Evolutionary conservation across 2,888 invertebrate species (phyloP), one percentile per base, ranked within the genome.

Genomic region (Pollenia griseotomentosa): DNA sequence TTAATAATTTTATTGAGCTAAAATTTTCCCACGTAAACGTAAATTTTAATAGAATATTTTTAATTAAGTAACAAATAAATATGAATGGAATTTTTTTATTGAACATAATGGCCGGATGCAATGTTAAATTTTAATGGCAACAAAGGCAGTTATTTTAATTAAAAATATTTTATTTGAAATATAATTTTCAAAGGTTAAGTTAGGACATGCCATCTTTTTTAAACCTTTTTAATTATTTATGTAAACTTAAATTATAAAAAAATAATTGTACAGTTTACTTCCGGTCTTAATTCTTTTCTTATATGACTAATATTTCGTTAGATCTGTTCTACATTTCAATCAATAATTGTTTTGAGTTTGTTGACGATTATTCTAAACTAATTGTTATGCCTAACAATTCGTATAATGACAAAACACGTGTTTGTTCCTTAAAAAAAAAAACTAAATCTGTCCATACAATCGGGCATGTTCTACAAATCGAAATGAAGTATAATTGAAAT

Each of bases 31-130:
- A 61, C 16, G 14, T 61, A 23, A 68, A 59, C 10, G 9, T 42
- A 4, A n/a, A 42, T 70, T 23, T 61, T 2, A 53, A 51, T 61
- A 8, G 61, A 46, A 61, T 63, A 75, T 63, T 63, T 33, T 12
- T 14, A 63, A 74, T 48, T 12, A 23, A 63, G 61, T 48, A 40
- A 59, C n/a, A 11, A 57, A 42, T 12, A 68, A 68, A 9, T 40
- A 33, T 66, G n/a, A 79, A 79, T 48, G 68, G 57, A 68, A 79
- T 68, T 5, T 12, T 77, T 66, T 68, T 10, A 40, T 33, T 33
- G 61, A 70, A 61, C 79, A 59, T 61, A 79, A 53, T 61, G 46
- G 10, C 55, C 77, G 77, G 51, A 23, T 79, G 59, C 40, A 68
- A 10, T 44, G 44, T 66, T 66, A 11, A 10, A 66, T 55, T 77